Evolutionary conservation across 1,140 invertebrate species (phyloP).

Genomic region (Monochamus saltuarius): DNA sequence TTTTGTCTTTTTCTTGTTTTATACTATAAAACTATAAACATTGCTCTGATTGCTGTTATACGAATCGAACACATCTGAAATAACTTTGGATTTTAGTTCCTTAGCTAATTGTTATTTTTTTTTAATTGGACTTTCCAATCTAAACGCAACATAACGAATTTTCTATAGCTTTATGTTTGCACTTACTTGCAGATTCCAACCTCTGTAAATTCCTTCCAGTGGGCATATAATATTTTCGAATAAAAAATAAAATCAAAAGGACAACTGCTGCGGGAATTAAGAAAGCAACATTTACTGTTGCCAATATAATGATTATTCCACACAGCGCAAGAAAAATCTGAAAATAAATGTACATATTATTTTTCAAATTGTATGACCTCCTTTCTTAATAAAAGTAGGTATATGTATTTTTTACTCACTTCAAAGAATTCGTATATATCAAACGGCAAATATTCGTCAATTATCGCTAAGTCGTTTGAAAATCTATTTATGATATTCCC

Average conservation of each 20-base stretch:
- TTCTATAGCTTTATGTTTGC: neutral
- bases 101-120: too few species aligned
- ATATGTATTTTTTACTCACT: constrained; percentile 1
- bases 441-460: constrained; percentile 55
- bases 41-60: too few species aligned
- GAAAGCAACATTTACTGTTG: constrained; percentile 33
- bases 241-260: constrained; percentile 55
- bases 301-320: constrained; percentile 33
- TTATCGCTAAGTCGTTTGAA: constrained; percentile 39
- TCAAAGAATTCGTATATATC: constrained; percentile 11
- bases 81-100: too few species aligned
- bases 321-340: constrained; percentile 33
- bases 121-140: too few species aligned
- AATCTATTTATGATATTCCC: constrained; percentile 45
- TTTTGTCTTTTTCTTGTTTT: too few species aligned
- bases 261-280: constrained; percentile 55
- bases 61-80: too few species aligned
- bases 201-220: constrained; percentile 66
- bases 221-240: constrained; percentile 61
- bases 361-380: neutral
- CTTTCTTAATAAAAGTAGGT: neutral
- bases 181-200: constrained; percentile 64
- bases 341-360: constrained; percentile 12
- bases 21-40: too few species aligned
- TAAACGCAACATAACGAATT: too few species aligned